phyloP scores from a whole-genome alignment of 2,797 vertebrate species.

The Cyclopterus lumpus region DNA sequence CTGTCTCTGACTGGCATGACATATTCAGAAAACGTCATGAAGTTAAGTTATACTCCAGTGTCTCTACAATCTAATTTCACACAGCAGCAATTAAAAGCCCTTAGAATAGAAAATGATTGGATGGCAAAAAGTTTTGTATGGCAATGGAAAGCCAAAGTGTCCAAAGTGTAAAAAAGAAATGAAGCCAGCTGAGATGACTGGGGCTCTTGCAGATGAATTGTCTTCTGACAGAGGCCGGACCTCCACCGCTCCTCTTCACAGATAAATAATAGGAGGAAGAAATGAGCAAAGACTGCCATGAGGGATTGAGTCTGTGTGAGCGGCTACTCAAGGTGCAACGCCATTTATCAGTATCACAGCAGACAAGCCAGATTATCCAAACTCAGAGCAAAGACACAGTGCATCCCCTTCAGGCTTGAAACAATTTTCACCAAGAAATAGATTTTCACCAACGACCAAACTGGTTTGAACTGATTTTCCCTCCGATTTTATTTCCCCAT shows the following conservation, averaged over 20 bases:
- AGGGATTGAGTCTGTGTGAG: slow-evolving; percentile 62
- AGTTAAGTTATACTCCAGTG: too few species aligned
- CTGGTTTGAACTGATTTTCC: slow-evolving; percentile 30
- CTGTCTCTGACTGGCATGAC: too few species aligned
- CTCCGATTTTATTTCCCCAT: neutral
- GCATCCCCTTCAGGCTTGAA: slow-evolving; percentile 12
- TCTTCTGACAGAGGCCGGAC: slow-evolving; percentile 50
- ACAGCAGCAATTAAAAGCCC: neutral
- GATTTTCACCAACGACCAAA: neutral
- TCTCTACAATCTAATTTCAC: too few species aligned
- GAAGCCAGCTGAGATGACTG: slow-evolving; percentile 40
- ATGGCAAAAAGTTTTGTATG: slow-evolving; percentile 1
- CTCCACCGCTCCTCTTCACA: slow-evolving; percentile 52
- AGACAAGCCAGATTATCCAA: slow-evolving; percentile 54
- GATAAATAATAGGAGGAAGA: slow-evolving; percentile 75
- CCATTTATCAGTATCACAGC: slow-evolving; percentile 79
- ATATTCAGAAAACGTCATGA: neutral
- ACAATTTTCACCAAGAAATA: slow-evolving; percentile 12
- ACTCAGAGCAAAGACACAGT: slow-evolving; percentile 42
- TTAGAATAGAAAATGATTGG: slow-evolving; percentile 4
- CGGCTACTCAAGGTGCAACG: slow-evolving; percentile 59
- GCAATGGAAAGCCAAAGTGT: neutral
- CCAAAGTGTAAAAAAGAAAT: slow-evolving; percentile 20
- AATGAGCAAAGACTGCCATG: slow-evolving; percentile 70
- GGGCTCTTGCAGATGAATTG: slow-evolving; percentile 60